A percentile compares a stretch with the other conserved stretches of the same genome.
Conservation (phyloP, 2,797 vertebrate genomes). For the Lepus townsendii region DNA sequence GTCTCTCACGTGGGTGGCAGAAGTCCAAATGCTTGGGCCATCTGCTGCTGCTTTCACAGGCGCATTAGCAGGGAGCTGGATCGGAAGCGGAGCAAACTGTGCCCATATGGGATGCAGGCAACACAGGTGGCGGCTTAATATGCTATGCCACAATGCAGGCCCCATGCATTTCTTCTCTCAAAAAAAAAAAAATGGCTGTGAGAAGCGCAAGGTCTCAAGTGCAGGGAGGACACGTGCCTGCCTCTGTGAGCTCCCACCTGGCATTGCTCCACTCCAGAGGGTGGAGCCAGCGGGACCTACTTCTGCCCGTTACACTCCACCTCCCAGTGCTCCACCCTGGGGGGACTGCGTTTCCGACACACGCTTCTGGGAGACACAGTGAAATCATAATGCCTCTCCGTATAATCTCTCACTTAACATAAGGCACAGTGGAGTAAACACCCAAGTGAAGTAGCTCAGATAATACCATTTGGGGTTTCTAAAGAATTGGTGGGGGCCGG, state of each 20-base stretch:
- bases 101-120: too few species aligned
- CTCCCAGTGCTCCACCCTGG: too few species aligned
- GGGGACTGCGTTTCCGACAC: neutral
- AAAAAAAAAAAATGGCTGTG: neutral
- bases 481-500: neutral
- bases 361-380: neutral
- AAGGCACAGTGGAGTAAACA: neutral
- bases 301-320: rapidly evolving
- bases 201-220: neutral
- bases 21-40: too few species aligned
- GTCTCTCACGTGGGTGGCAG: too few species aligned
- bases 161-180: neutral
- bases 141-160: too few species aligned
- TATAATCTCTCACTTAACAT: neutral
- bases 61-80: too few species aligned
- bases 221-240: rapidly evolving
- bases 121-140: too few species aligned
- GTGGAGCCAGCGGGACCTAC: neutral
- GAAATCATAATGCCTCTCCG: neutral
- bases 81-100: too few species aligned
- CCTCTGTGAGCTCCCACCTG: neutral
- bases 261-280: neutral
- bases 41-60: too few species aligned
- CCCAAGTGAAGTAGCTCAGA: neutral
- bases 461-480: neutral